Evolutionary conservation across 2,113 vertebrate genomes (phyloP), one percentile per base, ranked within the genome.

Genomic region (Erinaceus europaeus): DNA sequence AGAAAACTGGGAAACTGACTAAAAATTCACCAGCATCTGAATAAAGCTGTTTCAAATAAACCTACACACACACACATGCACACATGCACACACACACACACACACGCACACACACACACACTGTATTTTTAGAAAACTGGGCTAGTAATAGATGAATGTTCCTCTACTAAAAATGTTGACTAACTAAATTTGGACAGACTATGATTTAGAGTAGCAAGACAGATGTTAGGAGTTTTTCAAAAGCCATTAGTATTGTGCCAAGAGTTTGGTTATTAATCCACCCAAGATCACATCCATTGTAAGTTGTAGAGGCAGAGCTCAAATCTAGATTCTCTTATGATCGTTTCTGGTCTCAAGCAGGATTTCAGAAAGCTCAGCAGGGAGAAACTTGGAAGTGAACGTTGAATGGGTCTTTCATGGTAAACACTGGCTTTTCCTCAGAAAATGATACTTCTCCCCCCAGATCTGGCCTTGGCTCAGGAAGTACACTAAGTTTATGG

Each of bases 341-440:
- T 25, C 0, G 0, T 14, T 18, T 10, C 23, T 38, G 25, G 17
- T 17, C 40, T 44, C 27, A 50, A 61, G 11, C 4, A 14, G 14
- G 29, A 38, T 82, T 74, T 68, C 34, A 71, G 83, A 72, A 92
- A 44, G 21, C 18, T 62, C 46, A 48, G 25, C 4, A 34, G 59
- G 23, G 6, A 0, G 25, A 52, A 17, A 32, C 59, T 25, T 75
- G 25, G 32, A 55, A 52, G 12, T 18, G 40, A n/a, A n/a, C n/a
- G n/a, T n/a, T n/a, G n/a, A 40, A 40, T 52, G 34, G 6, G 9
- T 81, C 68, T 90, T 72, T 74, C 5, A 8, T 11, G 50, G 8
- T 42, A 44, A 32, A 50, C 6, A 4, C n/a, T 34, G 40, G 32
- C 17, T 32, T 14, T 8, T 38, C 12, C 11, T 0, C 61, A 42